Evolutionary conservation across 2,888 invertebrate species (phyloP).

Genomic region (Hermodice carunculata): DNA sequence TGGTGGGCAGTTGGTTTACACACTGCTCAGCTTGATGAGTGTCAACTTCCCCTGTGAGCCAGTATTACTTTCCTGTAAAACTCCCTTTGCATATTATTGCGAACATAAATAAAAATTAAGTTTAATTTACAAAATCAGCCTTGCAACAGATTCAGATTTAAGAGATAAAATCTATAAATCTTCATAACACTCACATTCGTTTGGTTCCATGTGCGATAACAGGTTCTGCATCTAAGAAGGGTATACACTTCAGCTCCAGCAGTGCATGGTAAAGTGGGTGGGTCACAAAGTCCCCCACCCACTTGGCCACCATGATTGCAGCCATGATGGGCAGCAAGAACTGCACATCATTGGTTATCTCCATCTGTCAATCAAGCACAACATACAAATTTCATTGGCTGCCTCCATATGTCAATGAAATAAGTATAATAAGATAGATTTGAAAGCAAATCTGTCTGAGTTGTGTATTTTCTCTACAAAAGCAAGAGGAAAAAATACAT

Average conservation of each 20-base stretch:
- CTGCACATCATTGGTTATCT: conserved; percentile 63
- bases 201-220: conserved; percentile 11
- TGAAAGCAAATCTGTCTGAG: no score
- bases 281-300: conserved; percentile 56
- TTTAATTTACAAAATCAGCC: background rate
- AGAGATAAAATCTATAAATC: background rate
- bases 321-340: conserved; percentile 59
- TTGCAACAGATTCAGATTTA: background rate
- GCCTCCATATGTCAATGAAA: no score
- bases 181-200: conserved; percentile 23
- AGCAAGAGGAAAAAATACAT: no score
- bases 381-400: background rate
- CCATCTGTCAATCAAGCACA: conserved; percentile 37
- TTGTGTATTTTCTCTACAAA: no score
- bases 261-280: conserved; percentile 61
- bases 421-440: no score
- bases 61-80: no score
- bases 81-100: no score
- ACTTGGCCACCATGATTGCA: conserved; percentile 60
- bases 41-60: no score
- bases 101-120: no score
- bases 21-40: no score
- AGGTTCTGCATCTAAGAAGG: conserved; percentile 54
- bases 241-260: conserved; percentile 62
- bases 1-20: no score